Percentiles rank a stretch among this genome's conserved stretches.
phyloP scores from a whole-genome alignment of 1,140 invertebrate genomes.

The Venustaconcha ellipsiformis region DNA sequence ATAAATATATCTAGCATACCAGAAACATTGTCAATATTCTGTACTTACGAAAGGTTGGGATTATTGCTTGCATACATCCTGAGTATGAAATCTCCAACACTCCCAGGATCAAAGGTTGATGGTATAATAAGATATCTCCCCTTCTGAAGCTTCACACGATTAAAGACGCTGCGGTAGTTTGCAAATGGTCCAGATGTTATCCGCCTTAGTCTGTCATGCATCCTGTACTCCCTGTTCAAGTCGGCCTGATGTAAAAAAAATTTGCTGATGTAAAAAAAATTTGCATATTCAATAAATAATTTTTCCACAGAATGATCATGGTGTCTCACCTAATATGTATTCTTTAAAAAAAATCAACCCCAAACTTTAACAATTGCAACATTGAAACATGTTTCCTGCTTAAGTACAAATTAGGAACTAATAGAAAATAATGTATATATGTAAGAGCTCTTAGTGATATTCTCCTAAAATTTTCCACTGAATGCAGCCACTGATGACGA shows the following conservation, averaged over 20 bases:
- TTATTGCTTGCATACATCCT: conserved; percentile 1
- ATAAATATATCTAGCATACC: too few relatives aligned
- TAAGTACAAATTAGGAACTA: too few relatives aligned
- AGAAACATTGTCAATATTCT: not conserved
- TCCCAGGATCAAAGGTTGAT: not conserved
- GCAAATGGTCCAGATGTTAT: not conserved
- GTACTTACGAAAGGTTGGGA: not conserved
- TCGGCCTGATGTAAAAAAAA: not conserved
- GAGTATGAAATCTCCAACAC: not conserved
- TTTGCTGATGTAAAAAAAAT: too few relatives aligned
- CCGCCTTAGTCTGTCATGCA: not conserved
- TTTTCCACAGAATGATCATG: not conserved
- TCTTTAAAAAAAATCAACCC: too few relatives aligned
- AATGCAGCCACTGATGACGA: too few relatives aligned
- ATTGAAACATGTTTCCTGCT: too few relatives aligned
- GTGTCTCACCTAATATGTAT: too few relatives aligned
- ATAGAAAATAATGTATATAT: too few relatives aligned
- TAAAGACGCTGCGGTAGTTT: not conserved
- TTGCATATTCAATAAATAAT: not conserved
- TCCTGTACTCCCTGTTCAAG: not conserved
- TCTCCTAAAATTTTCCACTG: too few relatives aligned
- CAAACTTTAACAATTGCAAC: too few relatives aligned
- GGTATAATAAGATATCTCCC: not conserved
- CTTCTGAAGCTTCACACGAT: not conserved
- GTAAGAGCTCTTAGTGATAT: too few relatives aligned